These are phyloP conservation scores for Chymomyza procnemis DNA, from an alignment of 2,888 invertebrate species.

Conservation along the genomic window DNA sequence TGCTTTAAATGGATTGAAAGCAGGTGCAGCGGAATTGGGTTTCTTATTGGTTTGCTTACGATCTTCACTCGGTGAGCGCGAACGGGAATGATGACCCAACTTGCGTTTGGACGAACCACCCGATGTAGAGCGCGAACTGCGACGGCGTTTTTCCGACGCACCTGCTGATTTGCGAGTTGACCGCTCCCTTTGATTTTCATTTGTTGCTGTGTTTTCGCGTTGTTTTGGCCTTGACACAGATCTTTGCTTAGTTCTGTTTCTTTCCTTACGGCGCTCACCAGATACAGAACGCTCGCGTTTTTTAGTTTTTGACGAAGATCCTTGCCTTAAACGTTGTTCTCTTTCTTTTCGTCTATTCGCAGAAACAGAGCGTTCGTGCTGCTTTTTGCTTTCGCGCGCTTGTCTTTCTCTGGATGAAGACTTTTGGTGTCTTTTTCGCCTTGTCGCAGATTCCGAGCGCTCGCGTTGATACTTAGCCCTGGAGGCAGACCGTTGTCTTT, in stretches of 20 bases:
- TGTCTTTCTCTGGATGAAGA: neutral
- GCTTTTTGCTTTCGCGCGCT: neutral
- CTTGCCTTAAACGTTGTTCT: neutral
- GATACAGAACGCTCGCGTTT: neutral
- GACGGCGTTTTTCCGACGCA: conserved; percentile 13
- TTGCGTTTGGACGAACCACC: neutral
- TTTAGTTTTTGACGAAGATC: neutral
- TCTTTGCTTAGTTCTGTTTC: neutral
- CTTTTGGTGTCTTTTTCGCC: neutral
- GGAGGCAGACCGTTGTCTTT: neutral
- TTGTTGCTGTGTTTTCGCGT: neutral
- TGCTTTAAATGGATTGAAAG: conserved; percentile 69
- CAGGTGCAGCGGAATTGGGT: conserved; percentile 14
- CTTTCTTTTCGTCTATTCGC: neutral
- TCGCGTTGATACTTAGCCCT: neutral
- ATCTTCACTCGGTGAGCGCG: conserved; percentile 29
- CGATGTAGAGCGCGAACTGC: conserved; percentile 41
- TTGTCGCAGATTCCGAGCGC: neutral
- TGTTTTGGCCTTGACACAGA: neutral
- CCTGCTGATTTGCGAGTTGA: conserved; percentile 2
- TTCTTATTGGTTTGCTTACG: conserved; percentile 32
- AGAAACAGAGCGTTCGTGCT: neutral
- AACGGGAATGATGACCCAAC: conserved; percentile 5
- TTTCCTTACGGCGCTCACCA: neutral
- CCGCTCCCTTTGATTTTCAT: neutral